phyloP scores from a whole-genome alignment of 2,797 vertebrate genomes.

The Microctenopoma lineatum region DNA sequence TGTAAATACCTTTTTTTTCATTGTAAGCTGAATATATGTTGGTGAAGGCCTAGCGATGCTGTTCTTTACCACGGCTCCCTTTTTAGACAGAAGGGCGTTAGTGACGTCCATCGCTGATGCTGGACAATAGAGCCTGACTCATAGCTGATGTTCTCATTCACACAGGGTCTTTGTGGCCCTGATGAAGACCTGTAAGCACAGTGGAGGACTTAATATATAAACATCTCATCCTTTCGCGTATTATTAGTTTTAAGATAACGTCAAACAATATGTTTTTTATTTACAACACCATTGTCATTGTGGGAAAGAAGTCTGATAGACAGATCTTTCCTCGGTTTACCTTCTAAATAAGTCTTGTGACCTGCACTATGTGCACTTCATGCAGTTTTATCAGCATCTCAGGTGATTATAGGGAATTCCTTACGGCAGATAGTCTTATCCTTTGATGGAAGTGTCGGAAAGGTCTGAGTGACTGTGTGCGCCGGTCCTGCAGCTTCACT shows the following conservation, averaged over 20 bases:
- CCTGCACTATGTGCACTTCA: no score
- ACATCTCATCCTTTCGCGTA: neutral
- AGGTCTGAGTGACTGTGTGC: neutral
- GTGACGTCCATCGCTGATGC: neutral
- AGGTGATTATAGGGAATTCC: neutral
- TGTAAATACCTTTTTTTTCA: no score
- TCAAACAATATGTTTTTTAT: no score
- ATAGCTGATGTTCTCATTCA: neutral
- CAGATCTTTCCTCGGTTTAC: neutral
- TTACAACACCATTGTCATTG: no score
- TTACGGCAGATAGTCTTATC: neutral
- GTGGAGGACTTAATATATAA: neutral
- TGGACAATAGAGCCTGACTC: neutral
- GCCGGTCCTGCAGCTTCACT: conserved; percentile 10
- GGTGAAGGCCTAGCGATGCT: no score
- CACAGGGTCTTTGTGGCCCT: neutral
- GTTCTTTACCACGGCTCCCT: no score
- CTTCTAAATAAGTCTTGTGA: neutral
- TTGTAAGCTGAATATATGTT: no score
- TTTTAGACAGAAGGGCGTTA: neutral
- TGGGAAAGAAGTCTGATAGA: neutral
- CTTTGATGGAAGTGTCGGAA: neutral
- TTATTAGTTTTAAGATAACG: neutral
- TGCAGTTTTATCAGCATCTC: neutral
- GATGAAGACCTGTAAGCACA: neutral